Evolutionary conservation across 2,113 vertebrate species (phyloP), one percentile per base, ranked within the genome.

Genomic region (Platichthys stellatus): DNA sequence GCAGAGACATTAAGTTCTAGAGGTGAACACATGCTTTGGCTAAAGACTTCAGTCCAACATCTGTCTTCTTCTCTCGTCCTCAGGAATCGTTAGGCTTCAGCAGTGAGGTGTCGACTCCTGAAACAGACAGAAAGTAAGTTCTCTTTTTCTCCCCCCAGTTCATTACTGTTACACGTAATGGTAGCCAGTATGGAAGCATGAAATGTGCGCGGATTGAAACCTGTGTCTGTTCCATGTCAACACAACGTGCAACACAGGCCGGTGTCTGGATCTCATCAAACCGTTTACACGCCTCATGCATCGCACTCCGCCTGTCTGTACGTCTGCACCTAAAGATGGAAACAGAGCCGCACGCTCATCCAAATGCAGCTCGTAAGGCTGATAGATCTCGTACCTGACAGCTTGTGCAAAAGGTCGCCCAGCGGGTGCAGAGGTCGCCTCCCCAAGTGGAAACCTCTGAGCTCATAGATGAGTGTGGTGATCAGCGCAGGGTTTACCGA

Each of bases 31-130:
- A 14, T 5, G 15, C 12, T 72, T 69, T 61, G 24, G 21, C 18
- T 38, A 5, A 53, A 56, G 63, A 49, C 7, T 0, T 62, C 63
- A 28, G 0, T 47, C 65, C 85, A 1, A 90, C 47, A 5, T 10
- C 28, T 61, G 62, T 66, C 12, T 71, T 15, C 15, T n/a, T 78
- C 20, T 83, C 9, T 90, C 31, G 4, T 89, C 76, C 35, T 61
- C 94, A 99, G 98, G 97, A 99, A 83, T 97, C 97, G 0, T 93
- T 97, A 66, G 97, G 96, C 78, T 96, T 98, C 90, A 96, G 95
- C 89, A 99, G 97, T 61, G 88, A 95, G 0, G 92, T 95, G 2
- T 97, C 98, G 81, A 99, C 97, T 18, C 97, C 97, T 10, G 97
- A 99, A 91, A 94, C 93, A 4, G 98, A 98, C 89, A 96, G 96